These are phyloP conservation scores for Diplogasteroides magnus DNA, from an alignment of 1,140 invertebrate genomes.

Conservation along the genomic window DNA sequence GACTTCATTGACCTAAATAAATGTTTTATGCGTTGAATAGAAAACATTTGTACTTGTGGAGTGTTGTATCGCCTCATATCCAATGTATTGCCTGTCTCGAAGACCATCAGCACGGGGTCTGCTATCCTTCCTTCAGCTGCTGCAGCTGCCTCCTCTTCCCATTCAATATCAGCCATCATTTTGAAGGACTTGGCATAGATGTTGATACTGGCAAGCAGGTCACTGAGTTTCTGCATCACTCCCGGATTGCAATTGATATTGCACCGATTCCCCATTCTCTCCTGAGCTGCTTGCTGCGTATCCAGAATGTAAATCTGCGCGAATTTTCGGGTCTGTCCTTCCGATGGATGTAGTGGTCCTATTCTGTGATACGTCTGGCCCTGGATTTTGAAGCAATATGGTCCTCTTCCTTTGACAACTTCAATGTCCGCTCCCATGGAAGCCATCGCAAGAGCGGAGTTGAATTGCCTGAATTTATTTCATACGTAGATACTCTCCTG, in stretches of 20 bases:
- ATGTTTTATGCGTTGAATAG: no score
- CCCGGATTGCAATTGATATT: constrained; percentile 5
- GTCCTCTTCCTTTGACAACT: not conserved
- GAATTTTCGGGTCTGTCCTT: not conserved
- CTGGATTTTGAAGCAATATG: constrained; percentile 5
- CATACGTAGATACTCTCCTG: no score
- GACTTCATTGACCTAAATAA: no score
- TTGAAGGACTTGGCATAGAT: not conserved
- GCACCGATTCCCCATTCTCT: not conserved
- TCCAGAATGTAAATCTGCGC: constrained; percentile 12
- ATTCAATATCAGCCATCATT: not conserved
- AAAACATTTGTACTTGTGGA: no score
- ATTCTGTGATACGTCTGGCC: not conserved
- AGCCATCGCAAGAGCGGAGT: constrained; percentile 8
- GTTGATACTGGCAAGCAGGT: not conserved
- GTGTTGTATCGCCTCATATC: constrained; percentile 8
- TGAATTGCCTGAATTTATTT: no score
- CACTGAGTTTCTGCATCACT: constrained; percentile 1
- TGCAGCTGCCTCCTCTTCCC: constrained; percentile 3
- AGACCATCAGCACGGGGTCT: not conserved
- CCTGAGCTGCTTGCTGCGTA: not conserved
- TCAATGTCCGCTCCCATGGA: constrained; percentile 5
- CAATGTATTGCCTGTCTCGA: not conserved
- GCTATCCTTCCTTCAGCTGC: not conserved
- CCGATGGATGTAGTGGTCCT: not conserved